Base-by-base conservation (phyloP, 2,888 invertebrate species). In the Pseudococcus jackbeardsleyi region DNA sequence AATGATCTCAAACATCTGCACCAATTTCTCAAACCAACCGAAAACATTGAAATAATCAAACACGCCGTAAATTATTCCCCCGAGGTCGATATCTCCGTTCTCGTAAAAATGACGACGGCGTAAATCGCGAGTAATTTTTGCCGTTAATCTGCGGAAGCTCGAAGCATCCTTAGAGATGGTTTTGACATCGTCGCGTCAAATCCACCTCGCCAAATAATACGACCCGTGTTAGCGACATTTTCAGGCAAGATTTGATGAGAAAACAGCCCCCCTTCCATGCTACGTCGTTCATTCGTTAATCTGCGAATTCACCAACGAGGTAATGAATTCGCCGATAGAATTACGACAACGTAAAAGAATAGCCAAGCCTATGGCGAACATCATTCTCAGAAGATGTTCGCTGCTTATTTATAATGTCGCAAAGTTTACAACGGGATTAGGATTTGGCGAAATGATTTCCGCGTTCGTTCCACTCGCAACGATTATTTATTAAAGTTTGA, bases 401-500 rank as follows among this genome's bases (percentile, higher is more conserved):
- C 9, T 72, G 72, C 4, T 72, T 72, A 33, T 72, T 72, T 26
- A 17, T 33, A 15, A 33, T 72, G 33, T 33, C 33, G 12, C n/a
- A 26, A 33, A 72, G 33, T 33, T 72, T 72, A 33, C 42, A 6
- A 8, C n/a, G n/a, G 15, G 54, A 15, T n/a, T 6, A 68, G 19
- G 19, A 72, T 72, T 15, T 72, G 72, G 33, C 33, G 33, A 33
- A 33, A 72, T 72, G 17, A 72, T 33, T 72, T 72, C 33, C 33
- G 72, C 6, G 8, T 64, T 64, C 64, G 12, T 64, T 64, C 22
- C 64, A 6, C 22, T 33, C 6, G 64, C 26, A 0, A 11, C 22
- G 22, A 64, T 64, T 64, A 64, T 64, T 64, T 64, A 64, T 22
- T 64, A 64, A 64, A 64, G 64, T 64, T 64, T 64, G 64, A 64